Evolutionary conservation across 1,140 invertebrate species (phyloP).

Genomic region (Hypsibius dujardini): DNA sequence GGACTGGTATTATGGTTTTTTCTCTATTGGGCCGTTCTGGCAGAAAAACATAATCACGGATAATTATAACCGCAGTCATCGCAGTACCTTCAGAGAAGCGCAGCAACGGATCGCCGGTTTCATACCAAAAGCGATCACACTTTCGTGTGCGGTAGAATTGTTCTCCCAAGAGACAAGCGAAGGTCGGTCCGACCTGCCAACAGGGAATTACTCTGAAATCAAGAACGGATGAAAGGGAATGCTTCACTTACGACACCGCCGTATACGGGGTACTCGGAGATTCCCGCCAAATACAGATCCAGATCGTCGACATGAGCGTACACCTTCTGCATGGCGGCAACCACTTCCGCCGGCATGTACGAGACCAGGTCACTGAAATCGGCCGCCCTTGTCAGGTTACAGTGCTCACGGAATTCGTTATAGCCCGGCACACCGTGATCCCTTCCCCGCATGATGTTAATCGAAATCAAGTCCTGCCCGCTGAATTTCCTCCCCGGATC

Average conservation of each 20-base stretch:
- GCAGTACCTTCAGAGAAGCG: slow-evolving; percentile 44
- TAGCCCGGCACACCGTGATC: slow-evolving; percentile 48
- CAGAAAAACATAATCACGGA: too few relatives aligned
- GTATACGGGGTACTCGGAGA: slow-evolving; percentile 38
- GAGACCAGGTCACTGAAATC: slow-evolving; percentile 55
- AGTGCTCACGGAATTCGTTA: slow-evolving; percentile 41
- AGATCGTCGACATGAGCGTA: slow-evolving; percentile 43
- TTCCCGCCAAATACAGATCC: slow-evolving; percentile 40
- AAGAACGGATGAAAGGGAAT: slow-evolving; percentile 4
- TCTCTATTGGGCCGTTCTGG: too few relatives aligned
- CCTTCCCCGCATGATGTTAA: slow-evolving; percentile 60
- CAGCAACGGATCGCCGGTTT: slow-evolving; percentile 61
- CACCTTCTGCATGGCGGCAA: slow-evolving; percentile 32
- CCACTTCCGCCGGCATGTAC: slow-evolving; percentile 43
- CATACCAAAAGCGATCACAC: slow-evolving; percentile 88
- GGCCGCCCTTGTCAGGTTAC: slow-evolving; percentile 41
- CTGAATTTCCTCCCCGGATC: slow-evolving; percentile 47
- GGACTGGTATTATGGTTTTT: too few relatives aligned
- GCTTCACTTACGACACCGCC: slow-evolving; percentile 31
- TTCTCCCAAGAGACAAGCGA: slow-evolving; percentile 40
- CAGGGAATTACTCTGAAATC: slow-evolving; percentile 14
- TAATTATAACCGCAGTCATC: too few relatives aligned
- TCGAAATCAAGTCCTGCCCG: slow-evolving; percentile 68
- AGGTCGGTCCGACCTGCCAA: slow-evolving; percentile 38
- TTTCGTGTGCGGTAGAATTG: slow-evolving; percentile 48